These are phyloP conservation scores for Liposcelis brunnea DNA, from an alignment of 2,888 invertebrate species.

Conservation along the genomic window DNA sequence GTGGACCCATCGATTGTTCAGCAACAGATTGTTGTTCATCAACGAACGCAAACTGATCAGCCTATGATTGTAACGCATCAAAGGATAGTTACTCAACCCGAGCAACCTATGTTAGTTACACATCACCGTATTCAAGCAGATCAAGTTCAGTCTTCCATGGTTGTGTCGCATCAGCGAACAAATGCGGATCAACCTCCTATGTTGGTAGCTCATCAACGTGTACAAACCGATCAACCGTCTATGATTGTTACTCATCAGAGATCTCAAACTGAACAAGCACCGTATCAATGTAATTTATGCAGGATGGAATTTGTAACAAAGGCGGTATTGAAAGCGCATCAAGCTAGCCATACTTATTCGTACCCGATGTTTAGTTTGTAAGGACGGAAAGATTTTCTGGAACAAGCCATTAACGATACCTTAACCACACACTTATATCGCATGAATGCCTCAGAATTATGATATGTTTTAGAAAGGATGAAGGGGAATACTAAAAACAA, in stretches of 20 bases:
- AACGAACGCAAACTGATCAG: slow-evolving; percentile 7
- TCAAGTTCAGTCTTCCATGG: background rate
- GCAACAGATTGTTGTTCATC: slow-evolving; percentile 7
- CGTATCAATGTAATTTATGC: slow-evolving; percentile 1
- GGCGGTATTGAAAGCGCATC: slow-evolving; percentile 1
- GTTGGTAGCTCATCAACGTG: background rate
- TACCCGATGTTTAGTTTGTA: slow-evolving; percentile 6
- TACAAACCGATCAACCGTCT: slow-evolving; percentile 4
- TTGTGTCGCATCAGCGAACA: background rate
- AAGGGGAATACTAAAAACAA: too few relatives aligned
- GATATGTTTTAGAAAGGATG: too few relatives aligned
- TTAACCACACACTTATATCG: too few relatives aligned
- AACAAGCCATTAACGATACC: too few relatives aligned
- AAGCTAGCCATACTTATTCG: slow-evolving; percentile 1
- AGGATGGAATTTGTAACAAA: background rate
- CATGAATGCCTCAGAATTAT: too few relatives aligned
- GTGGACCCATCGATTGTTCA: background rate
- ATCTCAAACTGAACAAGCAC: background rate
- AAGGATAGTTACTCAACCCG: background rate
- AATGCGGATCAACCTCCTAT: slow-evolving; percentile 1
- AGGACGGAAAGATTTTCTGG: background rate
- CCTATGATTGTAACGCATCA: slow-evolving; percentile 6
- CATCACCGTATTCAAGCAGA: slow-evolving; percentile 2
- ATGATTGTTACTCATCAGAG: background rate
- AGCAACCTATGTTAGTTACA: background rate